Conservation (phyloP, 2,797 vertebrate genomes). For the Aulostomus chinensis region DNA sequence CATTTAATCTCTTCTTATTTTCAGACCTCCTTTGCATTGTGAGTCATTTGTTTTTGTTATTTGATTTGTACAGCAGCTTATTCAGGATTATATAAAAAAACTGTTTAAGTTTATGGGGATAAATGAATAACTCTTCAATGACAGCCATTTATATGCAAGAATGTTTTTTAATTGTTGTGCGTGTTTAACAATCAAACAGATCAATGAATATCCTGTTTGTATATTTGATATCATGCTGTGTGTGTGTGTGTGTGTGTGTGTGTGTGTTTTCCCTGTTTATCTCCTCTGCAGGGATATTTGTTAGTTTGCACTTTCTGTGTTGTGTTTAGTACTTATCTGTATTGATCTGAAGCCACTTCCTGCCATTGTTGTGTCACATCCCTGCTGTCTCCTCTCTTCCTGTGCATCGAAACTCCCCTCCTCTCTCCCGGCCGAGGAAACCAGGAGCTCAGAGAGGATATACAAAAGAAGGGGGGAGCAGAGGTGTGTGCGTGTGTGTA, state of each 20-base stretch:
- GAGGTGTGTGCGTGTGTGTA: neutral
- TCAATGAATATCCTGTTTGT: constrained; percentile 20
- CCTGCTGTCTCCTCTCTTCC: constrained; percentile 79
- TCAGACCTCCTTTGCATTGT: no score
- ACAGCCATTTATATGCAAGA: no score
- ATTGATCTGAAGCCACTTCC: constrained; percentile 78
- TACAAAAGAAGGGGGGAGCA: constrained; percentile 4
- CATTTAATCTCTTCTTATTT: neutral
- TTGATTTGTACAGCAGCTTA: no score
- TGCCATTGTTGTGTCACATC: constrained; percentile 80
- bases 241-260: constrained; percentile 18
- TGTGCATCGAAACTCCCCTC: constrained; percentile 64
- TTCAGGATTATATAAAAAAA: no score
- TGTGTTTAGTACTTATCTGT: constrained; percentile 66
- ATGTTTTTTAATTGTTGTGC: no score
- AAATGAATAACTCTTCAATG: no score
- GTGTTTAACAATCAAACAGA: no score
- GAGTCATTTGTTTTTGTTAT: no score
- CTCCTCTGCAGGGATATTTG: constrained; percentile 64
- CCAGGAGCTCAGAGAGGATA: constrained; percentile 59
- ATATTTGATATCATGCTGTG: neutral
- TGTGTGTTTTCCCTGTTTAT: constrained; percentile 62
- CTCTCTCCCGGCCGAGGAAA: constrained; percentile 68
- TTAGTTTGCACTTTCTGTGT: constrained; percentile 40
- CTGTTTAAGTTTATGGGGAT: no score